Evolutionary conservation across 1,140 invertebrate genomes (phyloP).

Genomic region (Carcinoscorpius rotundicauda): DNA sequence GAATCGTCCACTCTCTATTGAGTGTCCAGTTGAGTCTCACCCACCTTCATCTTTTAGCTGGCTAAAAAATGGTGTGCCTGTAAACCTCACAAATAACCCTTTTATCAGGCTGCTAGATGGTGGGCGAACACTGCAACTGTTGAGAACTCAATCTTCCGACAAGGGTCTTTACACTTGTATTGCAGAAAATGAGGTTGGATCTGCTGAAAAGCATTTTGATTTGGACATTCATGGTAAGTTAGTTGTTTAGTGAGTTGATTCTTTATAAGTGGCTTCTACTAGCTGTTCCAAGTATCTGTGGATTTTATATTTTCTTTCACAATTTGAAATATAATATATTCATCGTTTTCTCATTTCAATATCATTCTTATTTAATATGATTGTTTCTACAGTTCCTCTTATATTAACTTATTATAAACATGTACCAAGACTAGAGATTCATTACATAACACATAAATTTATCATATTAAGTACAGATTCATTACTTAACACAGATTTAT

Average conservation of each 20-base stretch:
- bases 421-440: no score
- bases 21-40: slow-evolving; percentile 37
- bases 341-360: no score
- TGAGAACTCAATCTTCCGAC: slow-evolving; percentile 38
- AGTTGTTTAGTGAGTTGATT: background rate
- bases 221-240: slow-evolving; percentile 22
- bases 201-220: slow-evolving; percentile 42
- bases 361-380: no score
- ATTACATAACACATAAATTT: no score
- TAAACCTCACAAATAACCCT: slow-evolving; percentile 5
- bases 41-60: slow-evolving; percentile 36
- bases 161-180: slow-evolving; percentile 63
- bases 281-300: no score
- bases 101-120: slow-evolving; percentile 11
- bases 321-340: no score
- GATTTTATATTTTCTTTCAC: no score
- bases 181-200: slow-evolving; percentile 69
- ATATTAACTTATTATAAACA: no score
- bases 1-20: slow-evolving; percentile 33
- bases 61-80: slow-evolving; percentile 28
- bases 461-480: no score
- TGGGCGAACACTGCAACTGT: slow-evolving; percentile 9
- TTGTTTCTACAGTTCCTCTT: no score
- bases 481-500: no score
- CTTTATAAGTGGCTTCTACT: no score